Evolutionary conservation across 2,113 vertebrate genomes (phyloP), one percentile per base, ranked within the genome.

Genomic region (Bubo bubo): DNA sequence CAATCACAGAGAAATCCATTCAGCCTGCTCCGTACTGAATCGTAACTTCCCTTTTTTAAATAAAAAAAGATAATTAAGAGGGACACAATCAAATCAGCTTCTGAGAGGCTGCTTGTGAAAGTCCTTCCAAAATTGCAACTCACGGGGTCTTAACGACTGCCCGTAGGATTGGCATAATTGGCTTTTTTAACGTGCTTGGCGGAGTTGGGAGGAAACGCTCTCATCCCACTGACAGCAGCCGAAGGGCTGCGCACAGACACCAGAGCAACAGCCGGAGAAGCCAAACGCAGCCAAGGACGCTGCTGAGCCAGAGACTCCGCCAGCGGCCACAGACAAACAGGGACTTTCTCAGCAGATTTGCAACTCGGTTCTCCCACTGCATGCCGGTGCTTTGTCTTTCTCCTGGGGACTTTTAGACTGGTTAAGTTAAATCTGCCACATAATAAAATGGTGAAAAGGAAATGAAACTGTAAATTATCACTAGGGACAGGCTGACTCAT

Each of bases 291-390:
- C 37, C 21, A 22, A 45, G 43, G 43, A 45, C 15, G 43, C 43
- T 2, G 2, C 41, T 15, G 49, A 34, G 37, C 11, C 5, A 47
- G 23, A 34, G 6, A 26, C 21, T 7, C 35, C 5, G 24, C 53
- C 20, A 1, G 1, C 12, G 14, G 34, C n/a, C 8, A 3, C 0
- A 1, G 28, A 43, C 34, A 63, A 59, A 41, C 16, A 32, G 16
- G 10, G 23, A 26, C 56, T 49, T 35, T 41, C 32, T 39, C 41
- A 55, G 30, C 7, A 23, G 12, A 23, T 32, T 15, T 49, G 17
- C 3, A 1, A 30, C n/a, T 60, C 30, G 14, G n/a, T n/a, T 67
- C 49, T 41, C 26, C 62, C 39, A 53, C 4, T 0, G 5, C 4
- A 0, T 27, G 15, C 24, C 1, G 0, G 8, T 10, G 11, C 9